Base-by-base conservation (phyloP, 2,888 invertebrate species). In the Eristalinus sepulchralis region DNA sequence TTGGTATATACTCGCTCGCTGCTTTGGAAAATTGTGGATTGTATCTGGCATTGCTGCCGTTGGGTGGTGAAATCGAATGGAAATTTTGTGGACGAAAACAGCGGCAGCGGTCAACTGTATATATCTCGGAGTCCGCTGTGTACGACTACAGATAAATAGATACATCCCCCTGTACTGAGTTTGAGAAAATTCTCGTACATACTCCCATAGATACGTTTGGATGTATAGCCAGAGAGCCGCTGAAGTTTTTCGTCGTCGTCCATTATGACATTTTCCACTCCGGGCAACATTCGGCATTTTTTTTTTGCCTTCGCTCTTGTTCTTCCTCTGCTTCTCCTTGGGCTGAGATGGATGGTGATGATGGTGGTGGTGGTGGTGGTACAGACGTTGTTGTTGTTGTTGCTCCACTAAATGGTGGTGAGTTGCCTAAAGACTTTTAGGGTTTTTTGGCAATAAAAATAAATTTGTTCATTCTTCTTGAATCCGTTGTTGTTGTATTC, bases 181-280 rank as follows among this genome's bases (percentile, higher is more conserved):
- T 76, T 81, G 22, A 60, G 78, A 83, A 83, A 67, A 78, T 73
- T 62, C 70, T 70, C n/a, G 62, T 68, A 62, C 47, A 60, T 60
- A 67, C 33, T 17, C 17, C 1, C 20, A 66, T 17, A 24, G 55
- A 47, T 47, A 47, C 17, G 17, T 47, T 47, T 8, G 47, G 47
- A 17, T 47, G 47, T 47, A 47, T 47, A 83, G 75, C 34, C 24
- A 63, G 22, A 36, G 47, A 63, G 47, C 36, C 31, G 77, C 34
- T 85, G 62, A 76, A 85, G 73, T 73, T 86, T 77, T 86, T 67
- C 83, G 57, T 76, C 66, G 76, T 75, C 75, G 81, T 70, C 83
- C 83, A 86, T 86, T 86, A 86, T 83, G 83, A 86, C 86, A 86
- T 86, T 86, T 86, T 83, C 75, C 75, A 75, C 79, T 83, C 66